Evolutionary conservation across 2,113 vertebrate genomes (phyloP), one percentile per base, ranked within the genome.

Genomic region (Drymodes brunneopygia): DNA sequence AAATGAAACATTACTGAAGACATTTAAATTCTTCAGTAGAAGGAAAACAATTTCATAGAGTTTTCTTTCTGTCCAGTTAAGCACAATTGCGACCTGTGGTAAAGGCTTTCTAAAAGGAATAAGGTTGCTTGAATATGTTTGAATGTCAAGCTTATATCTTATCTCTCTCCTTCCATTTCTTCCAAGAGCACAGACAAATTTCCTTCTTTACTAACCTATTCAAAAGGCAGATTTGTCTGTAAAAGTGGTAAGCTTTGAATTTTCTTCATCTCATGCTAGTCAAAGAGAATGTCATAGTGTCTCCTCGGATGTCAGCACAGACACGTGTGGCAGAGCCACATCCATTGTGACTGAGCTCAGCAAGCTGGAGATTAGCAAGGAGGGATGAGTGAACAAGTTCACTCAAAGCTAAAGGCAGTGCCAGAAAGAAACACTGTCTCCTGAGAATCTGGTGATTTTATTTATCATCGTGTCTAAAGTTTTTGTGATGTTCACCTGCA

Each of bases 41-140:
- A 28, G 29, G 22, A 90, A 83, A 88, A 94, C n/a, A 67, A 66
- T 73, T 91, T 82, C 66, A 66, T 27, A 62, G 35, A 70, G 13
- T 62, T 75, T 71, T 71, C 54, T 45, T 93, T 93, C 82, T 73
- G 58, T 83, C 64, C 72, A 83, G 38, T 81, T 94, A 85, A 96
- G 71, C 74, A 90, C 51, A 94, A 93, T 22, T 88, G 28, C 1
- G 7, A 70, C 24, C 74, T 56, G 19, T 40, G 31, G 67, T 82
- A 74, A 90, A 82, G 22, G 4, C 8, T 86, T 94, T 66, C 90
- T 90, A 58, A 88, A 91, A 78, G 12, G 38, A 92, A 86, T 82
- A 69, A 58, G 0, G 14, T 81, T 84, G 28, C 29, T 91, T 90
- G 75, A 85, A 87, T 86, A 75, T 89, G 6, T 71, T 89, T 94